Evolutionary conservation across 2,888 invertebrate species (phyloP).

Genomic region (Timandra comae): DNA sequence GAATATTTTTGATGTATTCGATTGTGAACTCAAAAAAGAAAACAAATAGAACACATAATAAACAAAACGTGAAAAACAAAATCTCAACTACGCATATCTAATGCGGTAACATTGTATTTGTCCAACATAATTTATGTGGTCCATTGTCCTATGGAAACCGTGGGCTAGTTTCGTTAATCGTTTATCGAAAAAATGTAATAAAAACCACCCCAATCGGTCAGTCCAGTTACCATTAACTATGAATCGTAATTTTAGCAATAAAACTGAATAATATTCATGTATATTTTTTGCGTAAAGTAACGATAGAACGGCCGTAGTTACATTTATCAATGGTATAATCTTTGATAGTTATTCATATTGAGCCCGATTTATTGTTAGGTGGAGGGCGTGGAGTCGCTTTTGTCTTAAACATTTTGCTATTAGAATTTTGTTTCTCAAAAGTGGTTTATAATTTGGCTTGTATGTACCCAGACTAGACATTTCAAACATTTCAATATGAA

Average conservation of each 20-base stretch:
- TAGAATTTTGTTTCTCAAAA: no score
- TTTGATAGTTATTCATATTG: constrained; percentile 66
- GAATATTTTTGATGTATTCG: no score
- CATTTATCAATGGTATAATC: constrained; percentile 72
- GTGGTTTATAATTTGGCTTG: no score
- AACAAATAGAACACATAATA: no score
- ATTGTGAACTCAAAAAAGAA: no score
- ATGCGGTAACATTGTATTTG: constrained; percentile 53
- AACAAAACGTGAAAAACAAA: constrained; percentile 1
- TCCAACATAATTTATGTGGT: constrained; percentile 64
- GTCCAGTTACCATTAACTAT: constrained; percentile 50
- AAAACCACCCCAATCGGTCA: constrained; percentile 38
- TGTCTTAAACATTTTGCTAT: no score
- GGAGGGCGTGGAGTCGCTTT: constrained; percentile 36
- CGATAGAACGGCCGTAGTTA: constrained; percentile 54
- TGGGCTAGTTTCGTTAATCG: constrained; percentile 65
- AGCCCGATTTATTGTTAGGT: constrained; percentile 44
- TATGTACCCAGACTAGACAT: no score
- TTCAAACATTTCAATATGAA: no score
- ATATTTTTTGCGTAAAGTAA: constrained; percentile 39
- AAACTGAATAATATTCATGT: constrained; percentile 59
- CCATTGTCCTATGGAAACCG: constrained; percentile 67
- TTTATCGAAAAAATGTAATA: constrained; percentile 61
- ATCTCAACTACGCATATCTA: constrained; percentile 34
- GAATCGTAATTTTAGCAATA: constrained; percentile 56